Evolutionary conservation across 2,888 invertebrate genomes (phyloP).

Genomic region (Sarcophaga subvicina): DNA sequence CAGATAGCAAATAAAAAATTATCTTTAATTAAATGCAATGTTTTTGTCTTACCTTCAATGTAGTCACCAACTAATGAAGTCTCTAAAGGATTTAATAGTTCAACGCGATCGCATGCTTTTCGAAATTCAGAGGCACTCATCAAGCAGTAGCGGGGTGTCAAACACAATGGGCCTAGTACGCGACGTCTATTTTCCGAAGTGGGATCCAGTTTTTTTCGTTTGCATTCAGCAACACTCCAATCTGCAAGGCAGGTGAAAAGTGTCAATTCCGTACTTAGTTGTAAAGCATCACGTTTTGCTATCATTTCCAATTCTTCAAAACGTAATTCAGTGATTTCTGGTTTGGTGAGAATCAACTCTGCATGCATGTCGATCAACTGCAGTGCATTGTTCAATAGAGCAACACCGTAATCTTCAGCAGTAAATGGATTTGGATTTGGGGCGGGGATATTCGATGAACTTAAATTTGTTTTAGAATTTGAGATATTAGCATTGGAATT

Average conservation of each 20-base stretch:
- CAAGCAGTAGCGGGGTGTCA: conserved; percentile 79
- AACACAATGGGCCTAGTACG: conserved; percentile 80
- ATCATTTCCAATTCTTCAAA: conserved; percentile 82
- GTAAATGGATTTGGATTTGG: conserved; percentile 80
- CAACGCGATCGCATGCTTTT: conserved; percentile 79
- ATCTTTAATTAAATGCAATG: no score
- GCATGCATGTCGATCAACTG: conserved; percentile 82
- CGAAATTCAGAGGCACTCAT: conserved; percentile 78
- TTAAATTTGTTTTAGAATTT: conserved; percentile 50
- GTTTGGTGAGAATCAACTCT: conserved; percentile 78
- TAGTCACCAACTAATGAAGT: conserved; percentile 78
- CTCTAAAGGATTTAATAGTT: conserved; percentile 79
- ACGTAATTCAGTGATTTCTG: conserved; percentile 78
- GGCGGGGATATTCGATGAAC: conserved; percentile 69
- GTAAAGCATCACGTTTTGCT: conserved; percentile 80
- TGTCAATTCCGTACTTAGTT: conserved; percentile 79
- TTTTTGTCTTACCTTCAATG: conserved; percentile 75
- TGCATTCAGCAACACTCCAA: conserved; percentile 81
- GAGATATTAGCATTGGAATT: conserved; percentile 51
- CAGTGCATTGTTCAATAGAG: conserved; percentile 80
- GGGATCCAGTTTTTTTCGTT: conserved; percentile 78
- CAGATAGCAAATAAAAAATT: no score
- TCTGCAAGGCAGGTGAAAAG: conserved; percentile 80
- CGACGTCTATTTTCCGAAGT: conserved; percentile 80
- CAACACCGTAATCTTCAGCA: conserved; percentile 80